phyloP scores from a whole-genome alignment of 2,888 invertebrate species.

The Odiellus spinosus region DNA sequence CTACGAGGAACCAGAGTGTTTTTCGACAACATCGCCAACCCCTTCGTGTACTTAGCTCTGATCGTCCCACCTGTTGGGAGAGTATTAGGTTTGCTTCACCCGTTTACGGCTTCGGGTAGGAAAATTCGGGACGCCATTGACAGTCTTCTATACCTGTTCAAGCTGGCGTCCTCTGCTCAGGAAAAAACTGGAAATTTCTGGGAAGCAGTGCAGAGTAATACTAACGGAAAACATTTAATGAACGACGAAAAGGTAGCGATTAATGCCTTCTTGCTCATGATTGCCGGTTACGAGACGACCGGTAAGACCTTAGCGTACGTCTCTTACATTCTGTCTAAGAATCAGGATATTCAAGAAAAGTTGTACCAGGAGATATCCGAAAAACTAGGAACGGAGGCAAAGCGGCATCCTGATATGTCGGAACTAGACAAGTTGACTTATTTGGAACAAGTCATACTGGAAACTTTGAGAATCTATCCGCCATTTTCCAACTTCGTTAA shows the following conservation, averaged over 20 bases:
- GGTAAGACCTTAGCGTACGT: constrained; percentile 34
- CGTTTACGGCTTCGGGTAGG: too few species aligned
- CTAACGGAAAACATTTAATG: not conserved
- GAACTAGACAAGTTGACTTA: constrained; percentile 6
- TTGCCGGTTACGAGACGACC: constrained; percentile 33
- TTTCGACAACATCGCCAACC: too few species aligned
- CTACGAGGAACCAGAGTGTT: too few species aligned
- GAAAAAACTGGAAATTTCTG: too few species aligned
- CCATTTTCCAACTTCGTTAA: constrained; percentile 17
- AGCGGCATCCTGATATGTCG: not conserved
- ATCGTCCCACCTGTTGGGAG: too few species aligned
- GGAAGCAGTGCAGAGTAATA: not conserved
- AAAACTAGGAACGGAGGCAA: not conserved
- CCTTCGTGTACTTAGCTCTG: too few species aligned
- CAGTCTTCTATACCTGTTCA: too few species aligned
- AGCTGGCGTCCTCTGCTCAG: too few species aligned
- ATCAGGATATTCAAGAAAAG: constrained; percentile 32
- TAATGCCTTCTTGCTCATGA: constrained; percentile 14
- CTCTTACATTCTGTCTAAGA: constrained; percentile 32
- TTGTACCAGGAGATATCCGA: constrained; percentile 31
- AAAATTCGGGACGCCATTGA: too few species aligned
- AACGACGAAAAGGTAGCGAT: constrained; percentile 20
- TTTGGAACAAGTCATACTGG: constrained; percentile 13
- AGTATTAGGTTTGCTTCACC: too few species aligned
- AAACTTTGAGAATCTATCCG: constrained; percentile 15